Evolutionary conservation across 2,797 vertebrate genomes (phyloP).

Genomic region (Gambelia wislizenii): DNA sequence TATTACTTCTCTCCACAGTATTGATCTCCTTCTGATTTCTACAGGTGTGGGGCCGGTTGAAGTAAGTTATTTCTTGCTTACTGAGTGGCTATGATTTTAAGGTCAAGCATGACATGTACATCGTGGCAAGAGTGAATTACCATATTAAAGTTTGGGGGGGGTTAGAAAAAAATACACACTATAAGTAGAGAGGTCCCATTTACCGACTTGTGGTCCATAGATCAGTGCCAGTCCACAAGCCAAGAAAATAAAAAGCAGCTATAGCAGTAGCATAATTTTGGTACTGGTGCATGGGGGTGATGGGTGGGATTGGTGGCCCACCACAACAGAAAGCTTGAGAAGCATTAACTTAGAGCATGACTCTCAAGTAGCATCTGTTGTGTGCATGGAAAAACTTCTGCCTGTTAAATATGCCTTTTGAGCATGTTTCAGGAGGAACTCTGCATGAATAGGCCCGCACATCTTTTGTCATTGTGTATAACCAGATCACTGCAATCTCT

Average conservation of each 20-base stretch:
- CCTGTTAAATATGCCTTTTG: not conserved
- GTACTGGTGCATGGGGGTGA: too few relatives aligned
- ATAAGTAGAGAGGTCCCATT: too few relatives aligned
- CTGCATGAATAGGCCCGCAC: fast-evolving
- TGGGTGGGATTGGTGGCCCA: too few relatives aligned
- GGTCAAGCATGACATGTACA: too few relatives aligned
- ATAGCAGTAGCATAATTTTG: too few relatives aligned
- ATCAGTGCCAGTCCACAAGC: too few relatives aligned
- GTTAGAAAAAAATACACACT: too few relatives aligned
- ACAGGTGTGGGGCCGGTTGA: not conserved
- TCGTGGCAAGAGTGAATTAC: too few relatives aligned
- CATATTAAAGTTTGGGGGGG: too few relatives aligned
- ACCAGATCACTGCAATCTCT: too few relatives aligned
- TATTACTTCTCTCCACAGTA: not conserved
- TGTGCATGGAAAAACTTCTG: not conserved
- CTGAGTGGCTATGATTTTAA: not conserved
- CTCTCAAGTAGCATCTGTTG: not conserved
- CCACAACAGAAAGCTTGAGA: not conserved
- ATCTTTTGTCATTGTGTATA: not conserved
- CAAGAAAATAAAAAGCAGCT: too few relatives aligned
- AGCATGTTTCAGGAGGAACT: not conserved
- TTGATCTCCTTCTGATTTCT: not conserved
- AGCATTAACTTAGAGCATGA: not conserved
- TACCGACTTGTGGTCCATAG: too few relatives aligned
- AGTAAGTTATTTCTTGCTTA: not conserved